These are phyloP conservation scores for Pelmatolapia mariae DNA, from an alignment of 2,113 vertebrate species.

Conservation along the genomic window DNA sequence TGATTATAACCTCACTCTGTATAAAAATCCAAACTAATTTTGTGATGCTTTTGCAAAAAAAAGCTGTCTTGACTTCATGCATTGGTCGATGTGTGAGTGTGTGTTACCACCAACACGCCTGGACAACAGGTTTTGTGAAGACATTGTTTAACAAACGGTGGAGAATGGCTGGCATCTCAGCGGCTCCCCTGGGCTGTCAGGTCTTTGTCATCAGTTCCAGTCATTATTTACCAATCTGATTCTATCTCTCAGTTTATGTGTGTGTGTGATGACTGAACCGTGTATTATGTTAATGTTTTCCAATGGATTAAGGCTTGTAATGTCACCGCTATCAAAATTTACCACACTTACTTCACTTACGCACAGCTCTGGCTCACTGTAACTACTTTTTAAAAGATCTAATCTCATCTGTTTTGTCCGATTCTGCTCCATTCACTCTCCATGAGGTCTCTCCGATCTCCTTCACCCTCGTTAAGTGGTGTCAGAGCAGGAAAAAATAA, in stretches of 20 bases:
- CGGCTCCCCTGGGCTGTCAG: neutral
- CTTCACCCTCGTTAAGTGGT: neutral
- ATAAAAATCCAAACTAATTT: neutral
- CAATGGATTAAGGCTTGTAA: neutral
- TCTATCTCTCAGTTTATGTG: neutral
- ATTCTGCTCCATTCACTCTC: neutral
- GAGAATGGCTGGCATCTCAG: conserved; percentile 6
- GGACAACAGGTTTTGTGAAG: neutral
- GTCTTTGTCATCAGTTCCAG: neutral
- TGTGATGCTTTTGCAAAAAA: neutral
- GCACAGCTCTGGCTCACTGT: neutral
- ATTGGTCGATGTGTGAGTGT: neutral
- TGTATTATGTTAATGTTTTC: neutral
- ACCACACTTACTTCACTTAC: neutral
- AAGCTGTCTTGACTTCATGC: neutral
- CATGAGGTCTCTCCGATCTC: neutral
- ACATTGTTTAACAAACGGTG: conserved; percentile 5
- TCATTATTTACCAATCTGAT: neutral
- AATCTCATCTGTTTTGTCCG: rapidly evolving
- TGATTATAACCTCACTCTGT: neutral
- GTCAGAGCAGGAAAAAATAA: conserved; percentile 47
- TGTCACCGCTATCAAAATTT: neutral
- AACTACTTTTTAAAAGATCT: neutral
- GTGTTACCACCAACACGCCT: neutral
- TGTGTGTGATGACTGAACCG: neutral